A percentile compares a stretch with the other conserved stretches of the same genome.
These are phyloP conservation scores for Cheilosia vernalis DNA, from an alignment of 2,888 invertebrate species.

Conservation along the genomic window DNA sequence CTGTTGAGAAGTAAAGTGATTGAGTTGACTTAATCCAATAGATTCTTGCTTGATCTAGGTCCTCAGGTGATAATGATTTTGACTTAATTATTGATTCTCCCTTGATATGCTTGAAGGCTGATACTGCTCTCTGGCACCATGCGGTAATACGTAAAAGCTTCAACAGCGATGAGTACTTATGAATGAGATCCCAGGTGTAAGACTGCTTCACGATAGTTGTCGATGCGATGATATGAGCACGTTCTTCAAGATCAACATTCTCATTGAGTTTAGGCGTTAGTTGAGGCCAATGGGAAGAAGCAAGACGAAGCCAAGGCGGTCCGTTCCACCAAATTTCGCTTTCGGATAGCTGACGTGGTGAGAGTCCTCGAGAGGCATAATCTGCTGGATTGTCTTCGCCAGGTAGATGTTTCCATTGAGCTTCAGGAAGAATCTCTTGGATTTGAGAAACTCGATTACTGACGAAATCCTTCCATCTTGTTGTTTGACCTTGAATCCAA, in stretches of 20 bases:
- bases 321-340: constrained; percentile 7
- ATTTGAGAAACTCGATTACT: constrained; percentile 20
- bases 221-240: background rate
- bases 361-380: background rate
- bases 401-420: constrained; percentile 8
- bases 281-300: constrained; percentile 9
- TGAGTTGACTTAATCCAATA: constrained; percentile 26
- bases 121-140: background rate
- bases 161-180: constrained; percentile 4
- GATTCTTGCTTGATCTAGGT: constrained; percentile 10
- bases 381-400: constrained; percentile 16
- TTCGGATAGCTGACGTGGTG: constrained; percentile 21
- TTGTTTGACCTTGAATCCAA: constrained; percentile 29
- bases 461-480: constrained; percentile 35
- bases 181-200: constrained; percentile 11
- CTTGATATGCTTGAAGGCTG: background rate
- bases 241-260: constrained; percentile 16
- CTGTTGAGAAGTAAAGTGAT: background rate
- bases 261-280: background rate
- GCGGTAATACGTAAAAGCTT: constrained; percentile 10
- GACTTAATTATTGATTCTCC: background rate
- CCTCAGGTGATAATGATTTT: constrained; percentile 19
- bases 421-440: background rate
- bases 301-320: background rate
- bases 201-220: background rate